Evolutionary conservation across 2,797 vertebrate genomes (phyloP).

Genomic region (Spea hammondii): DNA sequence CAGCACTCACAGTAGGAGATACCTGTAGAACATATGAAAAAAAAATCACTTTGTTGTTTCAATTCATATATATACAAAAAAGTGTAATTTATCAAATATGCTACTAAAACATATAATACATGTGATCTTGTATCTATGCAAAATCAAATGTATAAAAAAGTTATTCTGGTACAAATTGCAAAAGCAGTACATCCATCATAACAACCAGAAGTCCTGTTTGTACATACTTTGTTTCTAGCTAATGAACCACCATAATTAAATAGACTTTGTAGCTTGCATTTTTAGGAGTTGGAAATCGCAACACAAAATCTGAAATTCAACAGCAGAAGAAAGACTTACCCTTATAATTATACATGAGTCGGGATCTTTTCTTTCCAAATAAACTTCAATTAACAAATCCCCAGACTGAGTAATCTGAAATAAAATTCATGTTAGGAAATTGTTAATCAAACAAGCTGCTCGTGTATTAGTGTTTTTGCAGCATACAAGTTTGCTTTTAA

Average conservation of each 20-base stretch:
- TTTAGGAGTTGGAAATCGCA: no score
- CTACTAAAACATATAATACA: background rate
- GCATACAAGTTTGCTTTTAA: no score
- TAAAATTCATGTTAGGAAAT: constrained; percentile 15
- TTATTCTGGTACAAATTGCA: no score
- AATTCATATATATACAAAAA: background rate
- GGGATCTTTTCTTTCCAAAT: constrained; percentile 83
- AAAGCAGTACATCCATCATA: no score
- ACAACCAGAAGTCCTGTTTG: no score
- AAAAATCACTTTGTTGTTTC: no score
- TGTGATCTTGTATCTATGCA: background rate
- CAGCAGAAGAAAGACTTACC: constrained; percentile 64
- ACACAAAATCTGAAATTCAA: no score
- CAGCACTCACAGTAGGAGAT: constrained; percentile 83
- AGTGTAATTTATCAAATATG: background rate
- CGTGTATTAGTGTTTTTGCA: no score
- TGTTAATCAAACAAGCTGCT: no score
- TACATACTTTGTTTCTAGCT: no score
- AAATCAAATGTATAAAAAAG: constrained; percentile 5
- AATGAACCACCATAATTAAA: no score
- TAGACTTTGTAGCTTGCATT: no score
- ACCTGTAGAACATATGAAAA: constrained; percentile 66
- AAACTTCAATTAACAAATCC: constrained; percentile 93
- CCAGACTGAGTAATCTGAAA: constrained; percentile 88
- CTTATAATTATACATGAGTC: constrained; percentile 92